These are phyloP conservation scores for Mesembrinibis cayennensis DNA, from an alignment of 2,113 vertebrate genomes.

Conservation along the genomic window DNA sequence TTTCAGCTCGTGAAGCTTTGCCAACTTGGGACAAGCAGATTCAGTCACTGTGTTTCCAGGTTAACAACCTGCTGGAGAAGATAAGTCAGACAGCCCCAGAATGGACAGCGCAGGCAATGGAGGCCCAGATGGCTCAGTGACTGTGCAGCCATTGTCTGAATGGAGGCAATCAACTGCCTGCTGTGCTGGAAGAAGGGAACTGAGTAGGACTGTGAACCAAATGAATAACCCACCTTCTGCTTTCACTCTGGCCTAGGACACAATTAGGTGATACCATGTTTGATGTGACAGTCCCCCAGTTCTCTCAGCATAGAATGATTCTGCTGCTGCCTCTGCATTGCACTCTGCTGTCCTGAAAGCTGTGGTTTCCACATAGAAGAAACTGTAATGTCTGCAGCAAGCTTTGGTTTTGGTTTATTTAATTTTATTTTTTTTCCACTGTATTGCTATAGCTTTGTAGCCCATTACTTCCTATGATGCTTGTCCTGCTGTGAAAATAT, in stretches of 20 bases:
- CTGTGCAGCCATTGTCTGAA: background rate
- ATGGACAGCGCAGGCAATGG: constrained; percentile 96
- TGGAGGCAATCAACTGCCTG: background rate
- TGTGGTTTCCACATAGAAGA: background rate
- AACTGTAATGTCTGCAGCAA: background rate
- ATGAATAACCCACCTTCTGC: background rate
- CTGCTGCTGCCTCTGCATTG: background rate
- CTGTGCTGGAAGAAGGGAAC: background rate
- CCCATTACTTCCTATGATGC: background rate
- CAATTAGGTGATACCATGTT: background rate
- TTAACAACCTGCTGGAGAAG: constrained; percentile 97
- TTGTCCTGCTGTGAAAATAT: constrained; percentile 25
- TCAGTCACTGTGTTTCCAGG: constrained; percentile 98
- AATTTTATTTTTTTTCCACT: background rate
- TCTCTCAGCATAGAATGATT: background rate
- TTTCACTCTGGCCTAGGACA: background rate
- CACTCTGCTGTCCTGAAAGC: background rate
- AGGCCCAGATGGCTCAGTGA: constrained; percentile 96
- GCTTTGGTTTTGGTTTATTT: constrained; percentile 41
- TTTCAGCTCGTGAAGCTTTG: constrained; percentile 91
- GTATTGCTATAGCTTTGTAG: background rate
- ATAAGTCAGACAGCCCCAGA: constrained; percentile 93
- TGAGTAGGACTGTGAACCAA: constrained; percentile 25
- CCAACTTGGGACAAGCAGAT: constrained; percentile 99
- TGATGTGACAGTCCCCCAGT: background rate